A percentile compares a stretch with the other conserved stretches of the same genome.
Evolutionary conservation across 2,888 invertebrate genomes (phyloP).

Genomic region (Rhogogaster chlorosoma): DNA sequence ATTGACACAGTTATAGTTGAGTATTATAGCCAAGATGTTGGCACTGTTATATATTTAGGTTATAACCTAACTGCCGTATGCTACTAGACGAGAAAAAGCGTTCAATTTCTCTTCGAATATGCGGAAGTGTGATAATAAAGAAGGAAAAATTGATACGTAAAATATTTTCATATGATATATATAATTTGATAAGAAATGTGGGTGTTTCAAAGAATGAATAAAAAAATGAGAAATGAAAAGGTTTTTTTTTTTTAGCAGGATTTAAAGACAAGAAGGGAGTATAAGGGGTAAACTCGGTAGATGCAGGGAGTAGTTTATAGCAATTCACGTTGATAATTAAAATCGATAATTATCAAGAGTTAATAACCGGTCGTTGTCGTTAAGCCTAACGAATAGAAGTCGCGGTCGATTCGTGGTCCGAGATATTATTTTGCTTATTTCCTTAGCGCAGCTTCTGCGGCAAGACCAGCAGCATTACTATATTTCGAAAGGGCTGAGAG

Average conservation of each 20-base stretch:
- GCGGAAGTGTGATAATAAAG: background rate
- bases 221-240: background rate
- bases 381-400: constrained; percentile 67
- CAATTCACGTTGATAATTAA: constrained; percentile 72
- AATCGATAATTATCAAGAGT: constrained; percentile 75
- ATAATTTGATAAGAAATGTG: background rate
- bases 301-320: constrained; percentile 54
- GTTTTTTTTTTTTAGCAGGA: constrained; percentile 29
- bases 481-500: background rate
- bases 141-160: background rate
- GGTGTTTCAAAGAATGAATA: background rate
- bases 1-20: background rate
- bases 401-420: constrained; percentile 54
- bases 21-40: background rate
- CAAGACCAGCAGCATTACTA: constrained; percentile 32
- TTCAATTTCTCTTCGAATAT: background rate
- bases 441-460: constrained; percentile 50
- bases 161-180: background rate
- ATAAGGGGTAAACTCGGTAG: constrained; percentile 39
- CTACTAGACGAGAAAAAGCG: background rate
- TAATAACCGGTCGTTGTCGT: constrained; percentile 76
- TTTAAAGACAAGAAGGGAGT: constrained; percentile 54
- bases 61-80: background rate
- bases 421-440: constrained; percentile 48
- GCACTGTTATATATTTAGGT: background rate